Evolutionary conservation across 2,113 vertebrate species (phyloP).

Genomic region (Crotalus horridus): DNA sequence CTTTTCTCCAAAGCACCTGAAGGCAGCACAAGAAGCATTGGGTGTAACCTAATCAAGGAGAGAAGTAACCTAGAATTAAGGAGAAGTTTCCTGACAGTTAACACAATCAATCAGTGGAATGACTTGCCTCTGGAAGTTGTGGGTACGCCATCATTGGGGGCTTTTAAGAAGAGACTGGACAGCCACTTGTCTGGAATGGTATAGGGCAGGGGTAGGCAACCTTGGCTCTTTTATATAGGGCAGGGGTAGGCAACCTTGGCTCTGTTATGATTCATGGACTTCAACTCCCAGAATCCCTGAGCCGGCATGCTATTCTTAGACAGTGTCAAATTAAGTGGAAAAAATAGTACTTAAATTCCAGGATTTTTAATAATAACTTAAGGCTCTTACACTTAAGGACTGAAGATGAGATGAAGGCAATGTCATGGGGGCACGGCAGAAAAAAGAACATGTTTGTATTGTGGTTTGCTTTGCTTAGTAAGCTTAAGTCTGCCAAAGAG

Average conservation of each 20-base stretch:
- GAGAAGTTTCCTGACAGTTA: background rate
- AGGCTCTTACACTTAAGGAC: background rate
- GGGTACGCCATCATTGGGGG: background rate
- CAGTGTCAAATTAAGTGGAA: background rate
- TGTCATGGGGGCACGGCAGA: background rate
- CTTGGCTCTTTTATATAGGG: background rate
- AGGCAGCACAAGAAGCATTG: background rate
- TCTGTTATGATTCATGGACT: no score
- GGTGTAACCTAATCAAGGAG: background rate
- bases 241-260: no score
- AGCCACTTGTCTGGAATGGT: background rate
- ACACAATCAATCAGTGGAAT: background rate
- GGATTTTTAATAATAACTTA: background rate
- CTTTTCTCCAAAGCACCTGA: background rate
- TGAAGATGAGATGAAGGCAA: background rate
- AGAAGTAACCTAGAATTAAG: background rate
- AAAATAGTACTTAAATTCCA: background rate
- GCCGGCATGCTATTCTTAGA: background rate
- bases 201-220: background rate
- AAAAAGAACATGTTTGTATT: background rate
- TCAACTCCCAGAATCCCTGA: no score
- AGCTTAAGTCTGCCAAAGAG: background rate
- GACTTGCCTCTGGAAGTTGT: background rate
- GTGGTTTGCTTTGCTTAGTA: background rate
- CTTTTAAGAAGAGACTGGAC: background rate